These are phyloP conservation scores for Caenorhabditis brenneri DNA, from an alignment of 1,140 invertebrate species.

Conservation along the genomic window DNA sequence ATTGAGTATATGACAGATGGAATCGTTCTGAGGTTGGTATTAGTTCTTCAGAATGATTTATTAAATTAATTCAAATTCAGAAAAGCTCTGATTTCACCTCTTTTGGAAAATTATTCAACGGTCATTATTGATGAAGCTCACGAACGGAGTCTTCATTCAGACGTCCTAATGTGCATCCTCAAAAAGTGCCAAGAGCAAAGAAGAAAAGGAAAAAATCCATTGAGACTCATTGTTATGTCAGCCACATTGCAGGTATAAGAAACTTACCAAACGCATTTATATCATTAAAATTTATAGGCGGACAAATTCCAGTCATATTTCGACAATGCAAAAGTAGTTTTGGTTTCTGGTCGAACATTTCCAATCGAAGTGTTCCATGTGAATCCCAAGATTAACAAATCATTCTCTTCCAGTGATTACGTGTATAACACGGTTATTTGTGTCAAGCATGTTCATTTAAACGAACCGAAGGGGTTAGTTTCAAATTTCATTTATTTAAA, in stretches of 20 bases:
- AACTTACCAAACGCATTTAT: constrained; percentile 76
- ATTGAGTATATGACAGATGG: constrained; percentile 90
- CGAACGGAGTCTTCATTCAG: constrained; percentile 92
- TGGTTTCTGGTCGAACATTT: constrained; percentile 86
- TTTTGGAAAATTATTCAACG: constrained; percentile 77
- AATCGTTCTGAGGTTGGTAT: constrained; percentile 79
- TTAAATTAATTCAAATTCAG: constrained; percentile 77
- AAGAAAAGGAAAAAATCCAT: constrained; percentile 24
- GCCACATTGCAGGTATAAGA: constrained; percentile 93
- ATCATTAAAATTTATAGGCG: neutral
- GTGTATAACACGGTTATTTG: constrained; percentile 80
- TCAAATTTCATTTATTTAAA: neutral
- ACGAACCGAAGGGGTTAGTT: constrained; percentile 72
- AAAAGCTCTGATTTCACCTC: constrained; percentile 64
- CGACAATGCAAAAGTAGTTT: constrained; percentile 82
- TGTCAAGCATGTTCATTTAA: constrained; percentile 87
- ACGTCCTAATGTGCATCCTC: constrained; percentile 76
- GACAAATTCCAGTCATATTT: constrained; percentile 78
- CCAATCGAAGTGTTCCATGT: constrained; percentile 76
- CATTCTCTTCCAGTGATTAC: constrained; percentile 78
- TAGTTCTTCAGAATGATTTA: constrained; percentile 73
- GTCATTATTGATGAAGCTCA: constrained; percentile 96
- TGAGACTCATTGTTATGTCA: constrained; percentile 85
- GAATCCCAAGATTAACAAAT: constrained; percentile 44
- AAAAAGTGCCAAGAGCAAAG: constrained; percentile 27